These are phyloP conservation scores for Pantherophis vulpinus DNA, from an alignment of 2,797 vertebrate genomes.

Conservation along the genomic window DNA sequence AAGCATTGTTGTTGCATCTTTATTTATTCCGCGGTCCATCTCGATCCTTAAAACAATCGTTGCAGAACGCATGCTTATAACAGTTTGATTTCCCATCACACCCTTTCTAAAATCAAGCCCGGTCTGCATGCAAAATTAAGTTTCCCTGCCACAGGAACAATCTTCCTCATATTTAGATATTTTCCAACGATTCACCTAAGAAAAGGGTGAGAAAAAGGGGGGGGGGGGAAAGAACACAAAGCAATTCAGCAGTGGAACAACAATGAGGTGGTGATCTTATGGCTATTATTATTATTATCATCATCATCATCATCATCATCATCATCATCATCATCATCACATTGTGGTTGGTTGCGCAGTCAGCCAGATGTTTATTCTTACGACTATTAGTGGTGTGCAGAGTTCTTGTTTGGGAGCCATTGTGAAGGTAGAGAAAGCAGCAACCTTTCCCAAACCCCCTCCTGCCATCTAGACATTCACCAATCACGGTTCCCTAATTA, in stretches of 20 bases:
- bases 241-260: constrained; percentile 47
- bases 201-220: constrained; percentile 30
- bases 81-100: not conserved
- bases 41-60: constrained; percentile 73
- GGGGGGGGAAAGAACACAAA: constrained; percentile 22
- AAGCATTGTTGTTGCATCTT: constrained; percentile 66
- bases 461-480: constrained; percentile 34
- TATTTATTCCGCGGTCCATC: constrained; percentile 72
- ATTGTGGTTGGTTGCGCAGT: not conserved
- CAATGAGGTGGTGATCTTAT: constrained; percentile 16
- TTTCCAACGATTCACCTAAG: constrained; percentile 65
- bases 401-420: constrained; percentile 44
- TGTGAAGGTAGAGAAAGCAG: constrained; percentile 30
- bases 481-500: constrained; percentile 69
- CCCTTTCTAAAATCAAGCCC: constrained; percentile 71
- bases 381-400: constrained; percentile 30
- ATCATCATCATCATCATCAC: not conserved
- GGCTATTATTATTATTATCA: constrained; percentile 27
- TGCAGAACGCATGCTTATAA: constrained; percentile 72
- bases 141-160: constrained; percentile 71
- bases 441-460: not conserved
- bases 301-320: not conserved
- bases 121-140: constrained; percentile 76
- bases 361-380: not conserved
- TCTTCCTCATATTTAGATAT: constrained; percentile 72